These are phyloP conservation scores for Hoplostethus atlanticus DNA, from an alignment of 2,797 vertebrate species.

Conservation along the genomic window DNA sequence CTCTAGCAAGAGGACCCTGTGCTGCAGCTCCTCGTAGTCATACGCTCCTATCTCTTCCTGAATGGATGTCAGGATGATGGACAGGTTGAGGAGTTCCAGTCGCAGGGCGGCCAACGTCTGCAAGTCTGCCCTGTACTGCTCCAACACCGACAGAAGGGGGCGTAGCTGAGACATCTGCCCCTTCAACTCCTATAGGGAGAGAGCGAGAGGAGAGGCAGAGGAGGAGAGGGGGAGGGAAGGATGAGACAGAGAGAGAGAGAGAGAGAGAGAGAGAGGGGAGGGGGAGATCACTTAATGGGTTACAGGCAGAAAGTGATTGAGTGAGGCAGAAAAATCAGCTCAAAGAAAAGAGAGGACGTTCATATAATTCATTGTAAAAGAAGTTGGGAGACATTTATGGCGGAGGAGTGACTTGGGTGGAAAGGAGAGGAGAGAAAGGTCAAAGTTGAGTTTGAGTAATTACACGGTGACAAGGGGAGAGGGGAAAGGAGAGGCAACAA, in stretches of 20 bases:
- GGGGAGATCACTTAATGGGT: no score
- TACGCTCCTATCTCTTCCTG: constrained; percentile 94
- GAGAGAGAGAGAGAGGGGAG: background rate
- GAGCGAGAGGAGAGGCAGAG: background rate
- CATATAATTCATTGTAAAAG: background rate
- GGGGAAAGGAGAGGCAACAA: background rate
- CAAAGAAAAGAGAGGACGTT: background rate
- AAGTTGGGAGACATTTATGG: background rate
- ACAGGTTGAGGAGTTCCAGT: constrained; percentile 91
- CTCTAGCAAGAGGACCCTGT: constrained; percentile 91
- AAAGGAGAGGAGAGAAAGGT: background rate
- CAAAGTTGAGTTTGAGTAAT: background rate
- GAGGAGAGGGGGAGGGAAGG: no score
- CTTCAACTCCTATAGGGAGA: constrained; percentile 88
- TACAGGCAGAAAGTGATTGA: background rate
- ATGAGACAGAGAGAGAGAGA: background rate
- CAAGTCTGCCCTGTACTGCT: constrained; percentile 92
- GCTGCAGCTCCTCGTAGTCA: constrained; percentile 94
- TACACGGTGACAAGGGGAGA: background rate
- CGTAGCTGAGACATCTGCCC: constrained; percentile 94
- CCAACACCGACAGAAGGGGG: constrained; percentile 91
- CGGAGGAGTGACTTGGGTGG: background rate
- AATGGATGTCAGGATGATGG: constrained; percentile 88
- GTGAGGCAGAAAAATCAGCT: background rate
- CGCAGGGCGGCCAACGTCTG: constrained; percentile 90